phyloP scores from a whole-genome alignment of 2,113 vertebrate species.

The Macrotus californicus region DNA sequence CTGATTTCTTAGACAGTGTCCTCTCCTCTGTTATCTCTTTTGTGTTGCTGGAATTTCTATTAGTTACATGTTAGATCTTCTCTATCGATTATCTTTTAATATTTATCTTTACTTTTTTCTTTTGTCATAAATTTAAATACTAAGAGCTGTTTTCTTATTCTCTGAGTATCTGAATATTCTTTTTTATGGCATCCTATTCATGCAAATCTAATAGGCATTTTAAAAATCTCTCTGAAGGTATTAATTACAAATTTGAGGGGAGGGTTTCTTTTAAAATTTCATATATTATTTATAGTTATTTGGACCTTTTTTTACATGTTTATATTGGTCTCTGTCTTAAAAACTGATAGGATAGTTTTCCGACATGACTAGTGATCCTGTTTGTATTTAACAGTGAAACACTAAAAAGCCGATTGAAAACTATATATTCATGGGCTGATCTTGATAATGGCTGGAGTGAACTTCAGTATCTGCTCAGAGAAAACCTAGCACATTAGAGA shows the following conservation, averaged over 20 bases:
- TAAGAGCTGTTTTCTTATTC: background rate
- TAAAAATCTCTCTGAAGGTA: background rate
- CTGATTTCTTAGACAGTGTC: background rate
- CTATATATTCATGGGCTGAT: background rate
- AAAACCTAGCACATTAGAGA: background rate
- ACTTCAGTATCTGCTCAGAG: background rate
- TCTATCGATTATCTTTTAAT: background rate
- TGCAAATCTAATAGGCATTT: background rate
- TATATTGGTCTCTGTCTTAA: background rate
- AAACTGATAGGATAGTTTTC: background rate
- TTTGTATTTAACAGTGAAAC: background rate
- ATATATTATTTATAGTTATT: background rate
- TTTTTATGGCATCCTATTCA: background rate
- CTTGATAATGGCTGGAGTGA: background rate
- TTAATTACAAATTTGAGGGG: background rate
- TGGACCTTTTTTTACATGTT: background rate
- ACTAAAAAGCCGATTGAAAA: background rate
- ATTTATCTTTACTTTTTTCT: slow-evolving; percentile 13
- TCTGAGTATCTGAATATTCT: background rate
- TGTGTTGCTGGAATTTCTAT: background rate
- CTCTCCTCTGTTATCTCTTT: background rate
- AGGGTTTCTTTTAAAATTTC: background rate
- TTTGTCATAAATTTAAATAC: slow-evolving; percentile 3
- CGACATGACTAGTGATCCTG: background rate
- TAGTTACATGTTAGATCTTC: slow-evolving; percentile 7